Conservation (phyloP, 2,888 invertebrate genomes). For the Caenorhabditis virilis region DNA sequence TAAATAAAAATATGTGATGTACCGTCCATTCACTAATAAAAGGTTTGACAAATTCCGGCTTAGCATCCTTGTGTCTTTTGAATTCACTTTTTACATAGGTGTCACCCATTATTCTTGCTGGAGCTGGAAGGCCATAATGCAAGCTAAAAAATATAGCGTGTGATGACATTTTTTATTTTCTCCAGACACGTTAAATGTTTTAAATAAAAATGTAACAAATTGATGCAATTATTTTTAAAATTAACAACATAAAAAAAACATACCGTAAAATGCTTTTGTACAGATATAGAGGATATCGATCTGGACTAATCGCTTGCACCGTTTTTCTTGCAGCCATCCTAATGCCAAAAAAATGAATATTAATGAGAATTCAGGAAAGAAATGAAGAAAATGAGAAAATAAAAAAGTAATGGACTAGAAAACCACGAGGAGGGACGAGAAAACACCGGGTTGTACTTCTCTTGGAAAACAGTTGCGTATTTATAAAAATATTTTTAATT, state of each 20-base stretch:
- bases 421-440: not conserved
- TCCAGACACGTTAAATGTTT: not conserved
- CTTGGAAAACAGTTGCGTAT: conserved; percentile 6
- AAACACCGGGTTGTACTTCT: too few relatives aligned
- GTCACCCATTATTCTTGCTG: conserved; percentile 60
- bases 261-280: conserved; percentile 40
- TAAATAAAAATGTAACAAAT: conserved; percentile 2
- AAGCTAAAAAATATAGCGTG: conserved; percentile 30
- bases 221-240: not conserved
- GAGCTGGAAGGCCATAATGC: conserved; percentile 60
- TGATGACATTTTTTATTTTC: not conserved
- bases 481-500: too few relatives aligned
- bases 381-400: too few relatives aligned
- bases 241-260: too few relatives aligned
- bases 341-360: too few relatives aligned
- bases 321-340: conserved; percentile 18
- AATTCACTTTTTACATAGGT: conserved; percentile 63
- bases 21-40: conserved; percentile 62
- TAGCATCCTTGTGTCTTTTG: conserved; percentile 47
- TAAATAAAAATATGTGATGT: conserved; percentile 1
- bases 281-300: conserved; percentile 30
- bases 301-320: conserved; percentile 23
- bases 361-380: too few relatives aligned
- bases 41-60: conserved; percentile 50
- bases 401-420: not conserved